Evolutionary conservation across 1,140 invertebrate genomes (phyloP), one percentile per base, ranked within the genome.

Genomic region (Asbolus verrucosus): DNA sequence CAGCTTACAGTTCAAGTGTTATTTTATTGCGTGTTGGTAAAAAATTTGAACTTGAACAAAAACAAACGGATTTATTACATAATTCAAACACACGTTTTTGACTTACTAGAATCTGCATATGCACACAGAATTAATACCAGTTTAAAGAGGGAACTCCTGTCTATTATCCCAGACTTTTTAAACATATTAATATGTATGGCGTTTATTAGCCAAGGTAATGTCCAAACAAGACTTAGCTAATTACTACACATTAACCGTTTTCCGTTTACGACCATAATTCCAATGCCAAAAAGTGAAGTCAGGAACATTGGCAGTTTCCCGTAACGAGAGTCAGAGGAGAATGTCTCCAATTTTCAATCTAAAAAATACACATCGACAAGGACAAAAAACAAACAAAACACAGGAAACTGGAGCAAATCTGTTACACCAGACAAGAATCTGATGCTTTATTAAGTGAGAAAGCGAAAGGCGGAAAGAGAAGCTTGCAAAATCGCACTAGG

Each of bases 381-480:
- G 43, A 50, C 18, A 24, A 24, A 19, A 46, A 27, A 11, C 11
- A n/a, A 36, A 36, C 33, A 36, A 36, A n/a, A 36, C 11, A 6
- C 33, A 36, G 33, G 33, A 36, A 54, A 54, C 21, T 54, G 46
- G 46, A 54, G 18, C 46, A 54, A 54, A 54, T 54, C 46, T 27
- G 21, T 54, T 27, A 27, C 8, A 14, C 41, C 27, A 27, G 46
- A 54, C 21, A 27, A 50, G 43, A 50, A 54, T 54, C 46, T 24
- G 46, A 13, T 54, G 46, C 46, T 27, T 54, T 54, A 54, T 54
- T 27, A 21, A 54, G 21, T 27, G 21, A 54, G 46, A 54, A 54
- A 54, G 46, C 46, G 46, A 54, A 54, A 54, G 46, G 46, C 46
- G 46, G 46, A 54, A 54, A 54, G 46, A 27, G 46, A 54, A 54